Percentiles rank a stretch among this genome's conserved stretches.
Evolutionary conservation across 1,140 invertebrate genomes (phyloP).

Genomic region (Elymnias hypermnestra): DNA sequence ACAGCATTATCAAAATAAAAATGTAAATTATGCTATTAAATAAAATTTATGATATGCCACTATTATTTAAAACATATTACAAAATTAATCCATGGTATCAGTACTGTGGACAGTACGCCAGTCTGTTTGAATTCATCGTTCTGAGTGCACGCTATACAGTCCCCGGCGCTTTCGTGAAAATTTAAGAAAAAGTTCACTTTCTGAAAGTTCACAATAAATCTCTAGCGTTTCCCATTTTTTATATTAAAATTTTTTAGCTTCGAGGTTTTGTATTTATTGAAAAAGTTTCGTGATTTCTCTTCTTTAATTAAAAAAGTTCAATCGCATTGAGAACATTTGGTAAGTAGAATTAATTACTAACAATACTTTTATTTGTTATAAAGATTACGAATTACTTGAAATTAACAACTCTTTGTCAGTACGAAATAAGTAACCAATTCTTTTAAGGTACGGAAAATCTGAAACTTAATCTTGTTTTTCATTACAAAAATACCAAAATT

Average conservation of each 20-base stretch:
- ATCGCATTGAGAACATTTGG: background rate
- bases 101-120: conserved; percentile 5
- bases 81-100: conserved; percentile 10
- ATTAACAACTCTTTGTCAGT: too few species aligned
- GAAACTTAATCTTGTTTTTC: too few species aligned
- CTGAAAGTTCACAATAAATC: conserved; percentile 3
- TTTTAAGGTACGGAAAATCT: too few species aligned
- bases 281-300: background rate
- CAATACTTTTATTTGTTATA: background rate
- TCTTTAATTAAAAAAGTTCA: too few species aligned
- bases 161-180: conserved; percentile 8
- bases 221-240: too few species aligned
- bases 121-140: conserved; percentile 8
- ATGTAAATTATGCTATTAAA: conserved; percentile 5
- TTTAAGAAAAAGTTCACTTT: conserved; percentile 6
- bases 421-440: too few species aligned
- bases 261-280: too few species aligned
- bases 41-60: background rate
- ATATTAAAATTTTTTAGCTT: background rate
- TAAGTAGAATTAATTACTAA: background rate
- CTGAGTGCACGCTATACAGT: background rate
- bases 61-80: background rate
- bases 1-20: background rate
- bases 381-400: too few species aligned
- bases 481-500: too few species aligned